These are phyloP conservation scores for Zoanthus sociatus DNA, from an alignment of 92 coral and sea anemone genomes.

Conservation along the genomic window DNA sequence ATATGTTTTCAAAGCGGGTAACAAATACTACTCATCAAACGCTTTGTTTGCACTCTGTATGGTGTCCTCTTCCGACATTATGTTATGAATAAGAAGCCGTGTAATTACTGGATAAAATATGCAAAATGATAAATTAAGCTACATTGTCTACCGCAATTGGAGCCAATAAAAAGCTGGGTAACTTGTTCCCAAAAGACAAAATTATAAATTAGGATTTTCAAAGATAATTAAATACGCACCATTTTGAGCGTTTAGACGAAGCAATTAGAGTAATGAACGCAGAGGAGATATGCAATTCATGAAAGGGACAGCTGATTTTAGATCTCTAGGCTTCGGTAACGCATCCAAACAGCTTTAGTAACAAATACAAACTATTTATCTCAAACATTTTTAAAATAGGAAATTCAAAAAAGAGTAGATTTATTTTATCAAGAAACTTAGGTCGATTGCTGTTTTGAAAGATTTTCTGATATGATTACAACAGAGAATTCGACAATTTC, in stretches of 20 bases:
- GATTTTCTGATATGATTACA: neutral
- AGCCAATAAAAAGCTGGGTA: neutral
- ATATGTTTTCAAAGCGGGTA: too few species aligned
- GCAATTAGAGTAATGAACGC: neutral
- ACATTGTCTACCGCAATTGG: neutral
- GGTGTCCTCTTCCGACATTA: neutral
- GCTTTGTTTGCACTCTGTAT: neutral
- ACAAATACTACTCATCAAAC: too few species aligned
- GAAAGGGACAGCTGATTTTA: neutral
- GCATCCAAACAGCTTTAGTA: neutral
- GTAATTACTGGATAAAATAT: neutral
- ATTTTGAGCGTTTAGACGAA: neutral
- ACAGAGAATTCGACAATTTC: neutral
- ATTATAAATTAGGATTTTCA: neutral
- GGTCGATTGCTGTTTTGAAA: too few species aligned
- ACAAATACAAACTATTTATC: neutral
- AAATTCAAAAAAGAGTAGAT: neutral
- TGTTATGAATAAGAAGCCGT: neutral
- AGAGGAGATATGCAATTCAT: neutral
- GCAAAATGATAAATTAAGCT: neutral
- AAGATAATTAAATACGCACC: neutral
- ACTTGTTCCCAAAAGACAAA: neutral
- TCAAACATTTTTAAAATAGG: too few species aligned
- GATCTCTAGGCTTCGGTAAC: neutral
- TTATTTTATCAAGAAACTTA: neutral